Base-by-base conservation (phyloP, 2,888 invertebrate species). In the Microctonus aethiopoides region DNA sequence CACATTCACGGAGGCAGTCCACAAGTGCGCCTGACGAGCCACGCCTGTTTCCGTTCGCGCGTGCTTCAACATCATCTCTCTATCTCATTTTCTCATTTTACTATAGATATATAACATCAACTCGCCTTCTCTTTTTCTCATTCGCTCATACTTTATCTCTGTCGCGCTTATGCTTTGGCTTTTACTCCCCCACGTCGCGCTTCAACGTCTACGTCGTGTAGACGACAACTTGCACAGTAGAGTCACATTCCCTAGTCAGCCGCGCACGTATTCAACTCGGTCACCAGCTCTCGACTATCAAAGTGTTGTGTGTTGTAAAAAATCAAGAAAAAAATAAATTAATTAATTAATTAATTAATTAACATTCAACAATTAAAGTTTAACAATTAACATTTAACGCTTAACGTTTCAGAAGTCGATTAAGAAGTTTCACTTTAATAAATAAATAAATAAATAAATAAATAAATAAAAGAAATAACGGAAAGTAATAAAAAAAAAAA, bases 181-280 rank as follows among this genome's bases (percentile, higher is more conserved):
- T 26, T 10, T 7, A 24, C n/a, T 29, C 51, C 36, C 65, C 65
- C 65, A 54, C 59, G 52, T 59, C 66, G 64, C 65, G 71, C 70
- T 74, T 70, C 63, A 61, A 64, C 59, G 60, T 66, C 56, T 41
- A 22, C n/a, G 69, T 74, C 74, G 76, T 71, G 71, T 20, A 66
- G 59, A 69, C 74, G 66, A 64, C 46, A 46, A 46, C 32, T 29
- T 32, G 57, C 34, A 13, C 26, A 57, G 41, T 72, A 70, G 66
- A 70, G 74, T 67, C 72, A 72, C 72, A 66, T 74, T 71, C 71
- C 71, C 71, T 72, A 74, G 76, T 76, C 74, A 70, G 62, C 70
- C 73, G 71, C 71, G 69, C 77, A 72, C 70, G 68, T 70, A 74
- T 63, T 61, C 72, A 61, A 72, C 71, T 74, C 77, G 76, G 74